phyloP scores from a whole-genome alignment of 2,888 invertebrate genomes.

The Xylota sylvarum region DNA sequence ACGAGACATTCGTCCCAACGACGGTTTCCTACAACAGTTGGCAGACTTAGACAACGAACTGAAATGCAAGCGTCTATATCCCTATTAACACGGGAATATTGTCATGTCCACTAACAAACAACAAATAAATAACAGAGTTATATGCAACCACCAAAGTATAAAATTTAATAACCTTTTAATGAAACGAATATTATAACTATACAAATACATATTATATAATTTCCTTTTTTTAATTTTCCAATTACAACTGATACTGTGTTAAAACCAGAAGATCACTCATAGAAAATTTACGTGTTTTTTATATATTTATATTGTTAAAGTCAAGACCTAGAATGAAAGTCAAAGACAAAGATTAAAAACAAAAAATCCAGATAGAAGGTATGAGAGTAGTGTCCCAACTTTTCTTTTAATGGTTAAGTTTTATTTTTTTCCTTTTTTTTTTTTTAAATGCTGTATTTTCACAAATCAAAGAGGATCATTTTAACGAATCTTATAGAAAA shows the following conservation, averaged over 20 bases:
- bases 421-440: conserved; percentile 11
- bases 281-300: conserved; percentile 56
- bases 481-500: conserved; percentile 36
- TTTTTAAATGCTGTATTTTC: conserved; percentile 52
- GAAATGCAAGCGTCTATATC: conserved; percentile 85
- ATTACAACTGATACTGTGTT: conserved; percentile 62
- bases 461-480: conserved; percentile 55
- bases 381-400: conserved; percentile 22
- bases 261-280: conserved; percentile 45
- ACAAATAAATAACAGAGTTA: conserved; percentile 49
- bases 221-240: conserved; percentile 50
- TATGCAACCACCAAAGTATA: conserved; percentile 76
- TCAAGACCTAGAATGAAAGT: conserved; percentile 6
- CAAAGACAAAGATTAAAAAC: conserved; percentile 8
- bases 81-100: conserved; percentile 79
- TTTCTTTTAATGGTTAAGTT: conserved; percentile 37
- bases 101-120: conserved; percentile 46
- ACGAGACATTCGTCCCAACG: conserved; percentile 91
- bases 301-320: conserved; percentile 53
- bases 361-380: neutral
- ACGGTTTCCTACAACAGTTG: conserved; percentile 92
- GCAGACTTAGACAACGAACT: conserved; percentile 89
- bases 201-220: conserved; percentile 22
- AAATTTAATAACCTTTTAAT: conserved; percentile 65
- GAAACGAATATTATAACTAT: conserved; percentile 59